A percentile compares a stretch with the other conserved stretches of the same genome.
These are phyloP conservation scores for Sphaerodactylus townsendi DNA, from an alignment of 2,113 vertebrate genomes.

Conservation along the genomic window DNA sequence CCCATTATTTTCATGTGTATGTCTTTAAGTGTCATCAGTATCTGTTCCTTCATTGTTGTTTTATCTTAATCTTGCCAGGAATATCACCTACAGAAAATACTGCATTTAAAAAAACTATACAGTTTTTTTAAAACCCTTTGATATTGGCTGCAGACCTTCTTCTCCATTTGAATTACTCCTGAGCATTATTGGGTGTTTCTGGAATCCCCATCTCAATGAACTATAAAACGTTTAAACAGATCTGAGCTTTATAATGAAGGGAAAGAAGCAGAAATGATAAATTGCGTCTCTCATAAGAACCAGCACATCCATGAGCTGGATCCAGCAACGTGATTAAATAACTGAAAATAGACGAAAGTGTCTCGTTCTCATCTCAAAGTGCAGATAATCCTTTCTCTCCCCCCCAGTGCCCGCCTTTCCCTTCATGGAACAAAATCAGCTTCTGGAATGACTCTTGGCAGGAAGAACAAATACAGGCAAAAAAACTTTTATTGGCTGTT, in stretches of 20 bases:
- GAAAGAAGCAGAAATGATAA: neutral
- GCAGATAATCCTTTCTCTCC: neutral
- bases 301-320: neutral
- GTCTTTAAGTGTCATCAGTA: neutral
- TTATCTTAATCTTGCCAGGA: neutral
- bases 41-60: neutral
- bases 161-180: neutral
- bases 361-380: neutral
- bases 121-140: neutral
- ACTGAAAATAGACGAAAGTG: neutral
- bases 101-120: neutral
- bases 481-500: constrained; percentile 75
- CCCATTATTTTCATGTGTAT: neutral
- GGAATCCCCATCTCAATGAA: neutral
- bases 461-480: constrained; percentile 60
- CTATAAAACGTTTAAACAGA: neutral
- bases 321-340: neutral
- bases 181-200: constrained; percentile 13
- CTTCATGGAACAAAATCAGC: constrained; percentile 58
- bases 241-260: neutral
- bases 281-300: neutral
- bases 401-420: too few species aligned
- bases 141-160: neutral
- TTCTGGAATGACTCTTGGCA: constrained; percentile 70
- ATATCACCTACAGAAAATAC: neutral